phyloP scores from a whole-genome alignment of 2,113 vertebrate genomes.

The Syngnathus floridae region DNA sequence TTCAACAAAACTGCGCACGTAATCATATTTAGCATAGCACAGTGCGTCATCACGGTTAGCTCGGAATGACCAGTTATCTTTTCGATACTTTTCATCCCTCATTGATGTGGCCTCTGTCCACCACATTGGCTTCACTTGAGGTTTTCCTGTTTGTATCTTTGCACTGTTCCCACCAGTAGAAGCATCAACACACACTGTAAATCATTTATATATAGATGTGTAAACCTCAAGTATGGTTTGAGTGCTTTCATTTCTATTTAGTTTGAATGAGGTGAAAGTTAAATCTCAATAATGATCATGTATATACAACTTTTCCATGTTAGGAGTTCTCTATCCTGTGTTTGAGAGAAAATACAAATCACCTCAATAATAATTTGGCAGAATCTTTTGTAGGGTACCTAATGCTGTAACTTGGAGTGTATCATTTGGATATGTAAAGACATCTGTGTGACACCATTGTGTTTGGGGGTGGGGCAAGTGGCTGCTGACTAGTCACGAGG shows the following conservation, averaged over 20 bases:
- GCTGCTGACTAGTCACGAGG: constrained; percentile 47
- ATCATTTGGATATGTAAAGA: not conserved
- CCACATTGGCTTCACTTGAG: not conserved
- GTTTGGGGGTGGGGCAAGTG: constrained; percentile 20
- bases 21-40: not conserved
- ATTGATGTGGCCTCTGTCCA: not conserved
- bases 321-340: not conserved
- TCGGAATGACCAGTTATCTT: constrained; percentile 6
- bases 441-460: constrained; percentile 3
- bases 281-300: not conserved
- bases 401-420: too few species aligned
- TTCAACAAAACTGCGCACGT: not conserved
- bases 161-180: not conserved
- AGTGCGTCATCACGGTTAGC: constrained; percentile 3
- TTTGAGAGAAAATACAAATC: not conserved
- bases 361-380: not conserved
- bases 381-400: not conserved
- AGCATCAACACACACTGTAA: not conserved
- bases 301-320: not conserved
- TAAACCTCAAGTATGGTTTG: not conserved
- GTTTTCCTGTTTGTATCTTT: not conserved
- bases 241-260: constrained; percentile 8
- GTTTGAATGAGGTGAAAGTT: not conserved
- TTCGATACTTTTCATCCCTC: not conserved
- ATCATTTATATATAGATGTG: not conserved